Base-by-base conservation (phyloP, 2,797 vertebrate species). In the Philypnodon macrostomus region DNA sequence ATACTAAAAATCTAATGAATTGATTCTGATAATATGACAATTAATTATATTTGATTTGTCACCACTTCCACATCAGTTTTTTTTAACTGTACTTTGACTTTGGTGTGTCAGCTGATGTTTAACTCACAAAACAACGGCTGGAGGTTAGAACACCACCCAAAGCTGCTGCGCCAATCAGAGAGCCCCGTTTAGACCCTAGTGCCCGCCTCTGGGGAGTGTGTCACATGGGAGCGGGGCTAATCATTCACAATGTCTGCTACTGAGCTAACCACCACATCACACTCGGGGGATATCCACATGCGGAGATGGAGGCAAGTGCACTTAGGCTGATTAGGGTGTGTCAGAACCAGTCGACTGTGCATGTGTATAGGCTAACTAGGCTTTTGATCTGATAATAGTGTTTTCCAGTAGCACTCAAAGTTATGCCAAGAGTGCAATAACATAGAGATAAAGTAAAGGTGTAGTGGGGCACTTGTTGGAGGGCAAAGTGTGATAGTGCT, bases 221-320 rank as follows among this genome's bases (percentile, higher is more conserved):
- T 81, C 77, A 76, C 77, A 75, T 73, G 78, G 39, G 42, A 9
- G 15, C 41, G 18, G 10, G 0, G 35, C 33, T 70, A 75, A 83
- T 73, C 67, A 79, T 79, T 79, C 58, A 68, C 73, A 47, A 58
- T 31, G 64, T 51, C 45, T 60, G 61, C 30, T 39, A 58, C 24
- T 29, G 39, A 66, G 36, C 59, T 42, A 13, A 9, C 24, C 9
- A 7, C 13, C 1, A 4, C 8, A 2, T 14, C n/a, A 6, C 24
- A 16, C 24, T 29, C 24, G n/a, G 19, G 14, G 26, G 40, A 29
- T 4, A 29, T 33, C 32, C n/a, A 14, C 13, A 7, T 13, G 12
- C 3, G 47, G 60, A 67, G 79, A 75, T 68, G 71, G 72, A 77
- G 59, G 75, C 63, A 60, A n/a, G 29, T 21, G 47, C 37, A 32